Evolutionary conservation across 2,888 invertebrate genomes (phyloP).

Genomic region (Chymomyza amoena): DNA sequence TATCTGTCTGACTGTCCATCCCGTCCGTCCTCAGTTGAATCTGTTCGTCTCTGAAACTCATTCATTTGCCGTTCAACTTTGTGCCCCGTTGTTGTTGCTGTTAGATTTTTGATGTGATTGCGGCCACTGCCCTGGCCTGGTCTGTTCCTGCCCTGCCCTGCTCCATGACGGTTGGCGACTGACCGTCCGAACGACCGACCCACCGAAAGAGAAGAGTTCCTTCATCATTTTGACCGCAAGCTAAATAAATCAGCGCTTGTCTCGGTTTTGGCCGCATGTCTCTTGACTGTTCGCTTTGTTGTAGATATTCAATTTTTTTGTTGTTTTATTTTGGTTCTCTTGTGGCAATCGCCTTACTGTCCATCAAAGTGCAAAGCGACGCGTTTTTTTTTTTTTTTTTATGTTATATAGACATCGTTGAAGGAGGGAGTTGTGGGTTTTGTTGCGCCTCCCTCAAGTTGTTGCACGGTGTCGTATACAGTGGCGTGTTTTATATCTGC

Average conservation of each 20-base stretch:
- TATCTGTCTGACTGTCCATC: neutral
- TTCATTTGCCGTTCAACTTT: constrained; percentile 4
- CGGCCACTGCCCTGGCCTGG: constrained; percentile 9
- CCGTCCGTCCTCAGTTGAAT: neutral
- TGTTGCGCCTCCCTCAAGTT: constrained; percentile 5
- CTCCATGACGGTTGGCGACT: neutral
- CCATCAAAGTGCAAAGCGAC: constrained; percentile 5
- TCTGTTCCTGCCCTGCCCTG: too few species aligned
- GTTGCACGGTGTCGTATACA: constrained; percentile 27
- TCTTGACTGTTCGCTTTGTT: neutral
- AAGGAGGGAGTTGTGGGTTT: constrained; percentile 13
- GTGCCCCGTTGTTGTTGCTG: constrained; percentile 19
- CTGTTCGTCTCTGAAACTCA: neutral
- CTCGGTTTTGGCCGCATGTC: constrained; percentile 25
- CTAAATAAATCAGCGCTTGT: constrained; percentile 71
- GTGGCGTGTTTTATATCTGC: constrained; percentile 61
- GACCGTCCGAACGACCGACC: too few species aligned
- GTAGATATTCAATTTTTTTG: neutral
- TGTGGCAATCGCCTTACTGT: constrained; percentile 16
- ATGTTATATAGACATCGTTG: constrained; percentile 29
- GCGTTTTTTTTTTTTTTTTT: constrained; percentile 12
- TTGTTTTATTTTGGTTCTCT: neutral
- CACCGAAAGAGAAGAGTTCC: constrained; percentile 45
- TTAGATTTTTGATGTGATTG: constrained; percentile 57
- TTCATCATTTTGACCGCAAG: constrained; percentile 69